Evolutionary conservation across 2,888 invertebrate species (phyloP), one percentile per base, ranked within the genome.

Genomic region (Synanthedon myopaeformis): DNA sequence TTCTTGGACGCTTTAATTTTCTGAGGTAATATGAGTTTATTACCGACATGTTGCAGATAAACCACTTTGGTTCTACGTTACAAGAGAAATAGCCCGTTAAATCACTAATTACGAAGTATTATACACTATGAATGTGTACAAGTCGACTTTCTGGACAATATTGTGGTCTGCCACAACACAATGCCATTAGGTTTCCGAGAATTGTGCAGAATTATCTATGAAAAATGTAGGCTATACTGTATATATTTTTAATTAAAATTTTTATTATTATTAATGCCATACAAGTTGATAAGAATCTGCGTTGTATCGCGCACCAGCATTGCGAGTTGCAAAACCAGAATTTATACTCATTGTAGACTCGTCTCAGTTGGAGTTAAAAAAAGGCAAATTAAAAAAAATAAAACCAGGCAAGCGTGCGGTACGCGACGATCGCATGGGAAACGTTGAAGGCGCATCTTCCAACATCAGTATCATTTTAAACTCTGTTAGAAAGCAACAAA

Each of bases 241-340:
- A 35, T 35, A 35, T 35, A 10, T 35, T 35, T 10, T 35, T 10
- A 35, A 35, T 35, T 35, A 8, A 8, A 2, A 1, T 35, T 10
- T 35, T 35, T 35, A 35, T 35, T 35, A 35, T 35, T 35, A 35
- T 35, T 35, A 35, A 10, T 35, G 3, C 35, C 35, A 10, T 35
- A 10, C 10, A 35, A 35, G 35, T 35, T 35, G 35, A 35, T 35
- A 35, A 35, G 35, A 35, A 35, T 35, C 35, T 35, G 35, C 8
- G 35, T 35, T 35, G 6, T 76, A 79, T 80, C 72, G 66, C 72
- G 70, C 74, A 79, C 77, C 79, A 76, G 69, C 76, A 76, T 74
- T 79, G 76, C 77, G 69, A 79, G 77, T 80, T 74, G 85, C 80
- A 75, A 80, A 86, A 85, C 86, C 85, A 84, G 86, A 86, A 86